Conservation (phyloP, 2,113 vertebrate genomes). For the Pangasianodon gigas region DNA sequence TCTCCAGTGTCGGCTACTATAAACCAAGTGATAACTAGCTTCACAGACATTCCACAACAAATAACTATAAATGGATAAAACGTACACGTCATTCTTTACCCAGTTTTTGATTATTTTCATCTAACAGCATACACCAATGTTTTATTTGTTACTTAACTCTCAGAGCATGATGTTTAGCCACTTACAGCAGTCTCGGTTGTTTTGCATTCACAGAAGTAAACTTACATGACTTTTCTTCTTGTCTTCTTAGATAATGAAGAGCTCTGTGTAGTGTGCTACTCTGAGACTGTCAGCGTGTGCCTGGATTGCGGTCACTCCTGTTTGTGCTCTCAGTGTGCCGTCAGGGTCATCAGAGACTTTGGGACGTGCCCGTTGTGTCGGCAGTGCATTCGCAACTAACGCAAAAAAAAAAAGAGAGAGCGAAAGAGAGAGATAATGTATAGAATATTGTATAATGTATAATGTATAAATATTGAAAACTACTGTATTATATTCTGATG, state of each 20-base stretch:
- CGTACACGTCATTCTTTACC: not conserved
- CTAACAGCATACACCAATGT: not conserved
- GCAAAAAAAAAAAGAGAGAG: not conserved
- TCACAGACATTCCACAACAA: not conserved
- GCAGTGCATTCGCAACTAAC: not conserved
- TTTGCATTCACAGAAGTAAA: not conserved
- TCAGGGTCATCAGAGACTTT: conserved; percentile 51
- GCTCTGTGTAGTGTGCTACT: conserved; percentile 68
- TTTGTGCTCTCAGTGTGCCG: conserved; percentile 62
- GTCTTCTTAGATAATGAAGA: conserved; percentile 10
- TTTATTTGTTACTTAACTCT: not conserved
- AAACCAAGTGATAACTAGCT: not conserved
- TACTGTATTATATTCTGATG: not conserved
- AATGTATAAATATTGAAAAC: not conserved
- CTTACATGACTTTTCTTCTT: not conserved
- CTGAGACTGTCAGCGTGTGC: not conserved
- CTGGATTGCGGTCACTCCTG: conserved; percentile 70
- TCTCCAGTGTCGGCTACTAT: not conserved
- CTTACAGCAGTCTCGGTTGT: not conserved
- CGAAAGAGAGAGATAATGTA: not conserved
- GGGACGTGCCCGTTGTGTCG: conserved; percentile 72
- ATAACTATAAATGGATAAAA: not conserved
- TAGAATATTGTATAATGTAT: not conserved
- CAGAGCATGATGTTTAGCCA: not conserved
- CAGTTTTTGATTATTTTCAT: not conserved